These are phyloP conservation scores for Protonibea diacanthus DNA, from an alignment of 2,797 vertebrate species.

Conservation along the genomic window DNA sequence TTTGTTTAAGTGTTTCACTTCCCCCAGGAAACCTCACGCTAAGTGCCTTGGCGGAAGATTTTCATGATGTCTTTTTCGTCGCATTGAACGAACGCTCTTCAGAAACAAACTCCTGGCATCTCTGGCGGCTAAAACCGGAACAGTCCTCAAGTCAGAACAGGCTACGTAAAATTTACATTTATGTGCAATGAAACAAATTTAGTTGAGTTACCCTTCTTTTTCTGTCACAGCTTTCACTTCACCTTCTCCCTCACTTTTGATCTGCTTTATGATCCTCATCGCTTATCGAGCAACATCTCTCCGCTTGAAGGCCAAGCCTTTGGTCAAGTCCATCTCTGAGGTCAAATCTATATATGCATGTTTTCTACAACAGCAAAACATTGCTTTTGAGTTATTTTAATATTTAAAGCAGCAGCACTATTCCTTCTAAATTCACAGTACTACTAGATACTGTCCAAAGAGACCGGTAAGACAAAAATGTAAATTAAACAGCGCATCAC, in stretches of 20 bases:
- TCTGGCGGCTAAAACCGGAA: constrained; percentile 74
- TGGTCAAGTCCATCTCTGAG: constrained; percentile 90
- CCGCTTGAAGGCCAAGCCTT: constrained; percentile 92
- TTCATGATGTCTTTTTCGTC: constrained; percentile 88
- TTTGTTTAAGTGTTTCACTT: constrained; percentile 82
- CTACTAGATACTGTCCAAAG: neutral
- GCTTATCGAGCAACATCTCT: constrained; percentile 88
- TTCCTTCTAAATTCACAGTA: neutral
- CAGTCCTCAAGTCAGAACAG: neutral
- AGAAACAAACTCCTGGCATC: constrained; percentile 90
- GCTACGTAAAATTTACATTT: neutral
- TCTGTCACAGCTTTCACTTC: constrained; percentile 73
- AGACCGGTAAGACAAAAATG: neutral
- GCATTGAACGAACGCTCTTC: constrained; percentile 90
- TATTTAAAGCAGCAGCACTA: neutral
- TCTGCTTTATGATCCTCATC: constrained; percentile 88
- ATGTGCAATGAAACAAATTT: neutral
- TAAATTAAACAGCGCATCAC: constrained; percentile 74
- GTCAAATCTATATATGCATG: constrained; percentile 92
- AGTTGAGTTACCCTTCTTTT: constrained; percentile 85
- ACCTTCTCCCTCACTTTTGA: constrained; percentile 61
- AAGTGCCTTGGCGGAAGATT: constrained; percentile 86
- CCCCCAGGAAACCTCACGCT: constrained; percentile 87
- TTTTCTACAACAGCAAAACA: constrained; percentile 81
- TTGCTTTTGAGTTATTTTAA: neutral